Base-by-base conservation (phyloP, 2,797 vertebrate species). In the Alfaro cultratus region DNA sequence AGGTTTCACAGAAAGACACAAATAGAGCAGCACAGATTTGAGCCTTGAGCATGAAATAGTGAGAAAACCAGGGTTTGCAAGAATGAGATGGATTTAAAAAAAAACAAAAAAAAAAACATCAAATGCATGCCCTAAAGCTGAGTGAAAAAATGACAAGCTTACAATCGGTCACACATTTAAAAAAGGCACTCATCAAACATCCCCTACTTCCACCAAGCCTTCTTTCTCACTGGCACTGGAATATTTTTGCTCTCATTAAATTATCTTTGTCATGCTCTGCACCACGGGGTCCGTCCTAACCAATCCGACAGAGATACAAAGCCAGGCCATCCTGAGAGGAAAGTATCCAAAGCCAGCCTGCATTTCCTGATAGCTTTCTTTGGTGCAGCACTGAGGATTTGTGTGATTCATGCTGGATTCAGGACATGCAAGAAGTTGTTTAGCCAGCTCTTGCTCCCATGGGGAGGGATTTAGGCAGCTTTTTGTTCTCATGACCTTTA, bases 321-420 rank as follows among this genome's bases (percentile, higher is more conserved):
- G 89, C 90, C 81, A 83, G 81, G 74, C 83, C 86, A 89, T 91
- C 90, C 93, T 90, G 74, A 87, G 90, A 93, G 93, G 92, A 88
- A 93, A 88, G 82, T 85, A 83, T 88, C 87, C 90, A 89, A 93
- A 94, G 91, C 90, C 87, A 87, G 95, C 80, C 94, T 96, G 95
- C 88, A 62, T 85, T 91, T 89, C 62, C 93, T 88, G 95, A 95
- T 96, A 95, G 94, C 93, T 93, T 95, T 96, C 94, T 96, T 92
- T 88, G 64, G 85, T 60, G 75, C 87, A 87, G 88, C 83, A 90
- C 87, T 82, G 89, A 88, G 84, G 91, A 91, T 93, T 80, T 86
- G 75, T 89, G 89, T 92, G 84, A 93, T 94, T 92, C 93, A 91
- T 92, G 80, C 71, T 82, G 93, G 79, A 91, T 93, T 81, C 88